phyloP scores from a whole-genome alignment of 2,113 vertebrate species.

The Dicentrarchus labrax region DNA sequence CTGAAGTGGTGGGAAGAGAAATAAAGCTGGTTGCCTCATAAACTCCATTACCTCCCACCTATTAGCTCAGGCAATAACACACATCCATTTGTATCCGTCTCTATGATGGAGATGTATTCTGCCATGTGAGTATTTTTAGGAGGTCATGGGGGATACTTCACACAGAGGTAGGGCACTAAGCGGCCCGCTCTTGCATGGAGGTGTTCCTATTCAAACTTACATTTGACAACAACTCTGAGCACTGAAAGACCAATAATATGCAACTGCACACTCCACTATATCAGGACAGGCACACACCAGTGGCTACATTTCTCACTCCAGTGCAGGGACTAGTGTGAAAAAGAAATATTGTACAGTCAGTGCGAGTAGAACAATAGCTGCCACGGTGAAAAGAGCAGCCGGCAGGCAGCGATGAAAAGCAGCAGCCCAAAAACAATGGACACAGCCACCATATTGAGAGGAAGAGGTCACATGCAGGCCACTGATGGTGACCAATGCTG shows the following conservation, averaged over 20 bases:
- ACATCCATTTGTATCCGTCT: neutral
- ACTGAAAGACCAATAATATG: neutral
- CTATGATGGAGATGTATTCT: neutral
- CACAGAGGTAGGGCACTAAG: neutral
- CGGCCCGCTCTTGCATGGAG: neutral
- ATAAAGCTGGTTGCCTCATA: constrained; percentile 19
- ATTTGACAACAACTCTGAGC: constrained; percentile 7
- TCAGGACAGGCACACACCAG: neutral
- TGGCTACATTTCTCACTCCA: constrained; percentile 16
- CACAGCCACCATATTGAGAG: constrained; percentile 54
- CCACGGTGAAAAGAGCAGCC: constrained; percentile 54
- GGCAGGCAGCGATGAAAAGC: constrained; percentile 45
- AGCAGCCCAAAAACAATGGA: constrained; percentile 59
- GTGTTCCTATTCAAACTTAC: neutral
- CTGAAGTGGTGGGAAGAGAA: constrained; percentile 17
- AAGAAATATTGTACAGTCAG: constrained; percentile 26
- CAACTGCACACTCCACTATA: neutral
- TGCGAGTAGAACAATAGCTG: constrained; percentile 61
- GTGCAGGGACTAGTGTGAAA: constrained; percentile 1
- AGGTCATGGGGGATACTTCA: constrained; percentile 3
- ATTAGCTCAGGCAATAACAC: constrained; percentile 8
- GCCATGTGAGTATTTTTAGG: neutral
- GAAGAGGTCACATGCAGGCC: constrained; percentile 60
- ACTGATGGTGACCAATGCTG: constrained; percentile 30
- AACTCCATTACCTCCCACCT: constrained; percentile 30